A percentile compares a stretch with the other conserved stretches of the same genome.
Conservation (phyloP, 2,113 vertebrate species). For the Promerops cafer region DNA sequence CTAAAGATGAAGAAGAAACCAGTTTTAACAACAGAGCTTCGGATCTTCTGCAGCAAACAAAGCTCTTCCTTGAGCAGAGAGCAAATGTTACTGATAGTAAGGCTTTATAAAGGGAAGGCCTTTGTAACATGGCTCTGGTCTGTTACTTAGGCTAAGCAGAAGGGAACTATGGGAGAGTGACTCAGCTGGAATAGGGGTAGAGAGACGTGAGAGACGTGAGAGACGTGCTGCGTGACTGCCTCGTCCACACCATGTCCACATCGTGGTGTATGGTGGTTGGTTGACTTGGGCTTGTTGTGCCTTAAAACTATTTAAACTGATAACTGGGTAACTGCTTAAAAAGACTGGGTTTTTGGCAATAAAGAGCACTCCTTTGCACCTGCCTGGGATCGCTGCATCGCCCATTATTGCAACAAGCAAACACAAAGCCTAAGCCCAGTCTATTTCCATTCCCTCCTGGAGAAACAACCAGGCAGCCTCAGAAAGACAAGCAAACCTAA, state of each 20-base stretch:
- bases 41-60: not conserved
- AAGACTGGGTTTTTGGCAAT: not conserved
- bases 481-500: not conserved
- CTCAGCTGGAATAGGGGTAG: not conserved
- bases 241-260: not conserved
- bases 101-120: not conserved
- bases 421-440: not conserved
- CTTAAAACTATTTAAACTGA: not conserved
- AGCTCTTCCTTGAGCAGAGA: not conserved
- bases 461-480: not conserved
- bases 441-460: not conserved
- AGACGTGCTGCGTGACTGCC: not conserved
- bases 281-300: not conserved
- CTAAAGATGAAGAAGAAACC: not conserved
- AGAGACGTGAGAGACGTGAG: not conserved
- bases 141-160: not conserved
- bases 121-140: not conserved
- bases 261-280: not conserved
- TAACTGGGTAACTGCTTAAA: not conserved
- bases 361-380: not conserved
- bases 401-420: not conserved
- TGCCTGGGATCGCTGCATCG: fast-evolving
- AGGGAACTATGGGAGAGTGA: not conserved
- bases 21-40: not conserved
- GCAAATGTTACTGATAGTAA: not conserved